These are phyloP conservation scores for Listronotus oregonensis DNA, from an alignment of 1,140 invertebrate species.

Conservation along the genomic window DNA sequence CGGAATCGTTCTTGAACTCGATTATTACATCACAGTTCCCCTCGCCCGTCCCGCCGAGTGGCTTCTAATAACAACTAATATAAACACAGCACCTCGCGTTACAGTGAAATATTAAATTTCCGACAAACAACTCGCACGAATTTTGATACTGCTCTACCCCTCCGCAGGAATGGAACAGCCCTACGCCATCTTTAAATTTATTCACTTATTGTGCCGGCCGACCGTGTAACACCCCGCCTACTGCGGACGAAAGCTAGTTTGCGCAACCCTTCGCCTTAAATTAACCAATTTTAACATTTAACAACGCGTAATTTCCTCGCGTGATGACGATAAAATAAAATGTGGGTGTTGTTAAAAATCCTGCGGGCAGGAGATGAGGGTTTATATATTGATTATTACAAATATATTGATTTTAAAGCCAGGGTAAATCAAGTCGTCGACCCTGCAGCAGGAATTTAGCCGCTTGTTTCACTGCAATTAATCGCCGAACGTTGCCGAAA, in stretches of 20 bases:
- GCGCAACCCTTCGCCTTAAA: constrained; percentile 45
- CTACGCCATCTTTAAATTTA: constrained; percentile 50
- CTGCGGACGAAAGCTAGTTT: constrained; percentile 40
- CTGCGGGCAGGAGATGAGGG: constrained; percentile 42
- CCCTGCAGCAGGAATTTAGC: constrained; percentile 28
- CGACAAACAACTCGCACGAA: constrained; percentile 19
- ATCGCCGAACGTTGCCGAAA: constrained; percentile 25
- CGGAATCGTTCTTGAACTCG: constrained; percentile 46
- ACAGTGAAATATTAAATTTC: too few species aligned
- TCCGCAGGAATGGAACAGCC: constrained; percentile 43
- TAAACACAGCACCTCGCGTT: constrained; percentile 27
- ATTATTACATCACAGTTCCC: constrained; percentile 46
- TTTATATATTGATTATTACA: constrained; percentile 51
- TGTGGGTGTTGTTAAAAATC: constrained; percentile 39
- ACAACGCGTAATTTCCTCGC: constrained; percentile 20
- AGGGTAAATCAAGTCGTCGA: constrained; percentile 48
- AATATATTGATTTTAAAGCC: constrained; percentile 51
- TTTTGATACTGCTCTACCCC: background rate
- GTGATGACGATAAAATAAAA: constrained; percentile 29
- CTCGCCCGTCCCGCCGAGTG: constrained; percentile 1
- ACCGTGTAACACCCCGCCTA: constrained; percentile 49
- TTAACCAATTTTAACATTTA: constrained; percentile 34
- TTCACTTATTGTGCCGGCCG: constrained; percentile 28
- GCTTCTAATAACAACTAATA: constrained; percentile 27
- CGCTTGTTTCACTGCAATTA: constrained; percentile 24